Conservation (phyloP, 2,797 vertebrate genomes). For the Anas bernieri region DNA sequence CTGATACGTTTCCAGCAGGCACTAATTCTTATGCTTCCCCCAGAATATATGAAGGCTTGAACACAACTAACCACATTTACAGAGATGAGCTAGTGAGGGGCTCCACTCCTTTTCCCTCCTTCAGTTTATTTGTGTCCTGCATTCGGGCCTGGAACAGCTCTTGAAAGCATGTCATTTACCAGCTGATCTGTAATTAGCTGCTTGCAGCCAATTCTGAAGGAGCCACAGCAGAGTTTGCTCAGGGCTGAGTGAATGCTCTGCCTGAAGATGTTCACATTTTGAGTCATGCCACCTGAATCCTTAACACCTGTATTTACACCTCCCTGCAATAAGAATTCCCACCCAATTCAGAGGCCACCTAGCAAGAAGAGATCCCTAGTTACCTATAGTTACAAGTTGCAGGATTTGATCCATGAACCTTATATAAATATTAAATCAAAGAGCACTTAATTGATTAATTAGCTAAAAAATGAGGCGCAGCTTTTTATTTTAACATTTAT, state of each 20-base stretch:
- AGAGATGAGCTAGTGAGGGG: no score
- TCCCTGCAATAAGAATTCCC: not conserved
- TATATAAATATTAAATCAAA: not conserved
- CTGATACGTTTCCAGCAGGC: not conserved
- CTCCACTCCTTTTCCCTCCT: not conserved
- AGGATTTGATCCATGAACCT: not conserved
- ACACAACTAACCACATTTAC: not conserved
- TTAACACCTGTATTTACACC: not conserved
- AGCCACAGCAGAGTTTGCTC: not conserved
- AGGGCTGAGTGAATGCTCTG: constrained; percentile 25
- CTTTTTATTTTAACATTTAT: not conserved
- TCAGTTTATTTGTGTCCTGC: not conserved
- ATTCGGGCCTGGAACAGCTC: not conserved
- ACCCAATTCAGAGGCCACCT: not conserved
- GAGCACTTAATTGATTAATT: not conserved
- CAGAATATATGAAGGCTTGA: not conserved
- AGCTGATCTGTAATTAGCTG: constrained; percentile 4
- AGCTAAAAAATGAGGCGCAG: accelerated
- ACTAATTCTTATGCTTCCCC: not conserved
- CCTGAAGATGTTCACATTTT: not conserved
- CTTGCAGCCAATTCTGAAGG: not conserved
- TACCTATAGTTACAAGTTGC: not conserved
- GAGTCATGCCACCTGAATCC: not conserved
- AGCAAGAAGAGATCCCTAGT: not conserved
- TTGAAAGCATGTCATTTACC: not conserved